Evolutionary conservation across 2,797 vertebrate species (phyloP).

Genomic region (Diplodus puntazzo): DNA sequence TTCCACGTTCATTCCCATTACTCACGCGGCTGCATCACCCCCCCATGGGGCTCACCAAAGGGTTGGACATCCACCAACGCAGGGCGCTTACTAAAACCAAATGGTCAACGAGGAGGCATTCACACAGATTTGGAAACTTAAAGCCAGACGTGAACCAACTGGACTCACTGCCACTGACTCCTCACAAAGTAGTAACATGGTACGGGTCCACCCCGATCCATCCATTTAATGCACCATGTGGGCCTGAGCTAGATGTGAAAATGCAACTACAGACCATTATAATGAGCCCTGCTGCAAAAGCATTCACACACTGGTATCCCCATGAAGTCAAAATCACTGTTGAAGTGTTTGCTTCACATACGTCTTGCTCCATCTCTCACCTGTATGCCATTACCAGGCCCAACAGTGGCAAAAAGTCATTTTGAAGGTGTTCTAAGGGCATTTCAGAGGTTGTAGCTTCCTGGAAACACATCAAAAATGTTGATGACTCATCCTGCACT

Average conservation of each 20-base stretch:
- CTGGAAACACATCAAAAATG: no score
- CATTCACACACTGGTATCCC: slow-evolving; percentile 10
- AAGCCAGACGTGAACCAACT: slow-evolving; percentile 21
- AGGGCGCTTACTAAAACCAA: slow-evolving; percentile 42
- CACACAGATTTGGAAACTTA: slow-evolving; percentile 24
- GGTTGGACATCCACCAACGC: slow-evolving; percentile 33
- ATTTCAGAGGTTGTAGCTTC: no score
- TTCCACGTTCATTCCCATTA: slow-evolving; percentile 41
- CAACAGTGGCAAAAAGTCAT: no score
- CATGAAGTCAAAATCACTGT: background rate
- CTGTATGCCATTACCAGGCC: no score
- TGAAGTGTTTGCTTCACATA: no score
- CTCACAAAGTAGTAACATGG: slow-evolving; percentile 5
- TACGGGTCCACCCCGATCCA: slow-evolving; percentile 6
- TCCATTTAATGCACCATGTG: slow-evolving; percentile 7
- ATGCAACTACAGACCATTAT: background rate
- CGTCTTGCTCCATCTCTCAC: no score
- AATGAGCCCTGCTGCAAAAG: background rate
- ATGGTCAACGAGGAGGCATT: background rate
- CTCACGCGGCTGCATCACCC: slow-evolving; percentile 29
- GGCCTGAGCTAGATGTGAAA: slow-evolving; percentile 16
- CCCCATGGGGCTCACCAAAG: slow-evolving; percentile 22
- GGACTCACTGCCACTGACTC: slow-evolving; percentile 8
- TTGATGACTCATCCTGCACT: no score
- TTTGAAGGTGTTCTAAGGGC: no score